Evolutionary conservation across 2,888 invertebrate species (phyloP), one percentile per base, ranked within the genome.

Genomic region (Lasius platythorax): DNA sequence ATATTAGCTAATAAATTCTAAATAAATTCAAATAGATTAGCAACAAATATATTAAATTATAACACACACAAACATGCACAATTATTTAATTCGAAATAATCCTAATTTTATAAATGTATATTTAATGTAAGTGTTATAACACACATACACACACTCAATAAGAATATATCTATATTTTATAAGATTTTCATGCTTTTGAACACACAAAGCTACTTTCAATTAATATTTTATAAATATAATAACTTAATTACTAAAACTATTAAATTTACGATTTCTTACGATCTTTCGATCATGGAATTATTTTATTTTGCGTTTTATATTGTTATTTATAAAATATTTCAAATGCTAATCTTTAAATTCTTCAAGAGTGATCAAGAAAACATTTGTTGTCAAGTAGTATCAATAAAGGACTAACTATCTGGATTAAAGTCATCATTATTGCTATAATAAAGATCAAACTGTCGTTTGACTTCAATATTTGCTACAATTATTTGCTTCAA

Each of bases 401-500:
- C 43, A 12, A 33, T 23, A 70, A 70, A 18, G 15, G 1, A 43
- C 15, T 56, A 68, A 3, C 12, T 76, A 40, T 37, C 15, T 67
- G 28, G 28, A 70, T 70, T 70, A 33, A 79, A 50, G 23, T 72
- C 46, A 37, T 72, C 23, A 37, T 70, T 61, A 61, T n/a, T 61
- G 23, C 18, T 67, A 40, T 23, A 37, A 72, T 79, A 61, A 50
- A 72, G 5, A 61, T 15, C 46, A 37, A 70, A 43, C 6, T 58
- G 11, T 61, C 6, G 46, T 11, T 78, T 67, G 8, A 66, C 56
- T 68, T 66, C 30, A 72, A 72, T 72, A 43, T 58, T 79, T 5
- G 18, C 23, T 37, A 70, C 8, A 72, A 33, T 72, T 72, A 73
- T 79, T 79, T 79, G 79, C 61, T 72, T 72, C 79, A 79, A 79